Evolutionary conservation across 2,113 vertebrate species (phyloP).

Genomic region (Scomber colias): DNA sequence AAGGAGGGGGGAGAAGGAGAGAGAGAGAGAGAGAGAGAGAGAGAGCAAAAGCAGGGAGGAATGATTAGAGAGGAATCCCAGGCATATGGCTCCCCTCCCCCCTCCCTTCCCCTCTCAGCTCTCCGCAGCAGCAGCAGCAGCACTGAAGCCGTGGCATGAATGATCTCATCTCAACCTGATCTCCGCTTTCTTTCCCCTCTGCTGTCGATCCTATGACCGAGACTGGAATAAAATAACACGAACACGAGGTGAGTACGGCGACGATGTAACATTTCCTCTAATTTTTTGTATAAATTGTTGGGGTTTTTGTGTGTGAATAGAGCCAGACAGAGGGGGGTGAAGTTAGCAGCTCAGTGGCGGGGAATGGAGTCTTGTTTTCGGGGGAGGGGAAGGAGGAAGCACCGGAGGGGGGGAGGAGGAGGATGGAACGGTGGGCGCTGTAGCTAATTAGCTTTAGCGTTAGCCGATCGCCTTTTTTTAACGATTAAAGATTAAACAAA

Average conservation of each 20-base stretch:
- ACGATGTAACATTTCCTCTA: too few relatives aligned
- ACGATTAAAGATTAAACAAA: not conserved
- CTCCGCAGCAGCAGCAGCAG: slow-evolving; percentile 56
- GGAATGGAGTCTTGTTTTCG: slow-evolving; percentile 75
- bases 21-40: too few relatives aligned
- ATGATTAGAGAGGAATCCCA: slow-evolving; percentile 66
- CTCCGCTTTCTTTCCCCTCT: slow-evolving; percentile 67
- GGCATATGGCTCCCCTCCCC: slow-evolving; percentile 75
- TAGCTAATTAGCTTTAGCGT: slow-evolving; percentile 54
- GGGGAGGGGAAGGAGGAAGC: slow-evolving; percentile 69
- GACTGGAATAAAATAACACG: slow-evolving; percentile 78
- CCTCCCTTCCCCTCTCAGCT: slow-evolving; percentile 54
- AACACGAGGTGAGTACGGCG: slow-evolving; percentile 75
- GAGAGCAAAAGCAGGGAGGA: slow-evolving; percentile 19
- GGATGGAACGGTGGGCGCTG: slow-evolving; percentile 66
- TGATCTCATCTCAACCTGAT: slow-evolving; percentile 83
- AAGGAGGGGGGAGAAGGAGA: not conserved
- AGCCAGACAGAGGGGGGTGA: not conserved
- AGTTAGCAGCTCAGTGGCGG: slow-evolving; percentile 54
- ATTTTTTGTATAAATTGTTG: too few relatives aligned
- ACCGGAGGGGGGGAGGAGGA: slow-evolving; percentile 65
- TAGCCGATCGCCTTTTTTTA: not conserved
- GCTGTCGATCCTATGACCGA: slow-evolving; percentile 83
- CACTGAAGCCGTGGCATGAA: slow-evolving; percentile 83
- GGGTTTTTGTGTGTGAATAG: too few relatives aligned